Evolutionary conservation across 2,113 vertebrate genomes (phyloP).

Genomic region (Pantherophis guttatus): DNA sequence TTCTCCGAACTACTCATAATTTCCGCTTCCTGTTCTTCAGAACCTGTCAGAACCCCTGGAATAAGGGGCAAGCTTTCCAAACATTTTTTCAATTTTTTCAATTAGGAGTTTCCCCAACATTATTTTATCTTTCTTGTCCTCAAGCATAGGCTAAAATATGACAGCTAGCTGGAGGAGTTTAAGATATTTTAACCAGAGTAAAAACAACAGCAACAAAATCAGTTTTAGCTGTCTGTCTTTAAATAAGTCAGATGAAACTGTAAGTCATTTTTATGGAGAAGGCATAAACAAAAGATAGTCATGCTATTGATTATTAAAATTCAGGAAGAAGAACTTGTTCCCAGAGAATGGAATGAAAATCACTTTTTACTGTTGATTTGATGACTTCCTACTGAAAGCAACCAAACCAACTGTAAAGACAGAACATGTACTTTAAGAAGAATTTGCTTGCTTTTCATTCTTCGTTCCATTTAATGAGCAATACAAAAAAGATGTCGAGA

Average conservation of each 20-base stretch:
- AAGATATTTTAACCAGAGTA: neutral
- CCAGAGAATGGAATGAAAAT: neutral
- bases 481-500: too few species aligned
- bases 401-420: neutral
- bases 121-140: neutral
- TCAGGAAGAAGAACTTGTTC: neutral
- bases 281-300: neutral
- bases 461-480: constrained; percentile 9
- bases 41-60: too few species aligned
- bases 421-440: neutral
- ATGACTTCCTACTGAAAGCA: neutral
- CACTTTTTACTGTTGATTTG: neutral
- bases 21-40: too few species aligned
- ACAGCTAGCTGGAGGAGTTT: neutral
- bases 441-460: constrained; percentile 14
- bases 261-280: neutral
- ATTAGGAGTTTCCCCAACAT: neutral
- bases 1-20: too few species aligned
- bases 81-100: neutral
- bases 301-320: neutral
- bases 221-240: neutral
- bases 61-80: too few species aligned
- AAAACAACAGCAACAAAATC: neutral
- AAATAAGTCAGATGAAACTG: neutral
- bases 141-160: neutral